Evolutionary conservation across 2,888 invertebrate species (phyloP), one percentile per base, ranked within the genome.

Genomic region (Odontothrips loti): DNA sequence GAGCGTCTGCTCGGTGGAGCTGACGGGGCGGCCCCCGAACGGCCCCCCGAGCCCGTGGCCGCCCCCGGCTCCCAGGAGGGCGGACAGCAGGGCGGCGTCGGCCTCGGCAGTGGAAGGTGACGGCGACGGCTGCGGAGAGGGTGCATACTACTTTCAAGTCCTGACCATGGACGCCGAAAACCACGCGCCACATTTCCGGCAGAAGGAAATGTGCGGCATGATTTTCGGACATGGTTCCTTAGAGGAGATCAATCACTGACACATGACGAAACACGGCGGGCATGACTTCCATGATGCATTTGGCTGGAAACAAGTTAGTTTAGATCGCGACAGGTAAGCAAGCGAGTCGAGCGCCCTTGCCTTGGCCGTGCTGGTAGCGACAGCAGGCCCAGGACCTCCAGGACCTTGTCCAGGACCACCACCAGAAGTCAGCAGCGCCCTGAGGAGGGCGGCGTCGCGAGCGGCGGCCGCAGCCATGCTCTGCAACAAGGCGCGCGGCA

Each of bases 1-100:
- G 27, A 75, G 23, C 23, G 68, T 75, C 27, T 75, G 68, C 68
- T 75, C 68, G 23, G 68, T 75, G 68, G 68, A 75, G 68, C 68
- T 75, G 68, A 75, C 68, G 27, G 68, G 68, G 68, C 68, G 68
- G 10, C 11, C 68, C 27, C 27, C 68, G 27, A 75, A 75, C 0
- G 68, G 68, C 23, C 68, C 68, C 23, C 68, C 68, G 27, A 75
- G 68, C 6, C 68, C 68, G 68, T 75, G 68, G 27, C 68, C 68
- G 27, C 68, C 68, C 12, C 68, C 68, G 23, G 68, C 68, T 11
- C 68, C 68, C 1, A 75, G 68, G 23, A 75, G 68, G 1, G 68
- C 68, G 23, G 23, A 12, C 23, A 75, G 68, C 23, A 75, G 68
- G 9, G 68, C 68, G 23, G 68, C 68, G 68, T 75, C 68, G 23